A percentile compares a stretch with the other conserved stretches of the same genome.
Conservation (phyloP, 30 jellyfish, hydroid and myxozoan species). For the Pseudorhiza aurosa region DNA sequence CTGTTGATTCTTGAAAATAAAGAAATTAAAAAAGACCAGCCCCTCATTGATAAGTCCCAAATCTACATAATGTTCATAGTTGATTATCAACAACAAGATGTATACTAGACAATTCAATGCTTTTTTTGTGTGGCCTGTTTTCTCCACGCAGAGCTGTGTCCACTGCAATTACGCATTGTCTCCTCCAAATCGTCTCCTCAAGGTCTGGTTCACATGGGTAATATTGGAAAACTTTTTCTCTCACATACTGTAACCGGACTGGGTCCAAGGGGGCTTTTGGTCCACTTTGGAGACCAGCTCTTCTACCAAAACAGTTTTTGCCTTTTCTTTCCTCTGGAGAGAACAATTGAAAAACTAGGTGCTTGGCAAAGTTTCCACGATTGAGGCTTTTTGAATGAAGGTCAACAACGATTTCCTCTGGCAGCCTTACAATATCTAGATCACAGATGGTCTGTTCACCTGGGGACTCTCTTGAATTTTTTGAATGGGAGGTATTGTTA, state of each 20-base stretch:
- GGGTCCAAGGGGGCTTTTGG: conserved; percentile 88
- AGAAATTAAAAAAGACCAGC: too few species aligned
- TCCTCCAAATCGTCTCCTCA: conserved; percentile 87
- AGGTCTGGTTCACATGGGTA: conserved; percentile 78
- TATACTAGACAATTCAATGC: background rate
- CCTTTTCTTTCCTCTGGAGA: conserved; percentile 84
- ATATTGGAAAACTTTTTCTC: conserved; percentile 68
- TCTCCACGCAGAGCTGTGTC: conserved; percentile 95
- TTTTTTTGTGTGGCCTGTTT: conserved; percentile 57
- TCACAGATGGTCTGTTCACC: background rate
- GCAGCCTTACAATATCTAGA: background rate
- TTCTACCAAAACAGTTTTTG: conserved; percentile 88
- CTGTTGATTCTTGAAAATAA: too few species aligned
- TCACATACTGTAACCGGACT: conserved; percentile 59
- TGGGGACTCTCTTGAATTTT: background rate
- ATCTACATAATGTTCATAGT: too few species aligned
- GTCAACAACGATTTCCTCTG: conserved; percentile 62
- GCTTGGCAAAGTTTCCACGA: conserved; percentile 95
- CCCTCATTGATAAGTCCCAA: too few species aligned
- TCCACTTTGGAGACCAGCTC: conserved; percentile 80
- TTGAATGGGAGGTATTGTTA: too few species aligned
- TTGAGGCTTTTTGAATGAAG: conserved; percentile 73
- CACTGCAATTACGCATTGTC: conserved; percentile 95
- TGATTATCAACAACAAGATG: background rate
- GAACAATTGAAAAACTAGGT: conserved; percentile 67